Percentiles rank a stretch among this genome's conserved stretches.
Evolutionary conservation across 2,888 invertebrate genomes (phyloP).

Genomic region (Andrena praecox): DNA sequence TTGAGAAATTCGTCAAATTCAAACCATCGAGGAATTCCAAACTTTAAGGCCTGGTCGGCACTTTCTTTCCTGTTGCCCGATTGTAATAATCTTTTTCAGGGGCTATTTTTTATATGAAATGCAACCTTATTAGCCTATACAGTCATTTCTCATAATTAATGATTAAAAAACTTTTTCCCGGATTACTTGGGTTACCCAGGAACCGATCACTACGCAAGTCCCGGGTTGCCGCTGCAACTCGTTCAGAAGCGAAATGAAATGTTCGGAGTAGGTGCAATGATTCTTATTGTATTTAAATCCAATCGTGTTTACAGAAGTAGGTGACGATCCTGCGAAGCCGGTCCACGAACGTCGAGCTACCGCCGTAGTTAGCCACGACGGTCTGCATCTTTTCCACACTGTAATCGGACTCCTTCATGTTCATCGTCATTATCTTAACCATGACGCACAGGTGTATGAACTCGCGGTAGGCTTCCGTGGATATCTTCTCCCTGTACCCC

Average conservation of each 20-base stretch:
- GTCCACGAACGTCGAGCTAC: slow-evolving; percentile 58
- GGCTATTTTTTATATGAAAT: no score
- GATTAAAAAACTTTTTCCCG: no score
- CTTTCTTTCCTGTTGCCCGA: no score
- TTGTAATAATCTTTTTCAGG: no score
- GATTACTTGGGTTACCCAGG: no score
- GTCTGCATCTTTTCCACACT: slow-evolving; percentile 40
- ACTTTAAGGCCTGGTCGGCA: no score
- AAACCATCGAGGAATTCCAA: no score
- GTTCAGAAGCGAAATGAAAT: neutral
- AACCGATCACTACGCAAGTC: no score
- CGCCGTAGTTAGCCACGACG: slow-evolving; percentile 32
- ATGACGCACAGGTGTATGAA: slow-evolving; percentile 77
- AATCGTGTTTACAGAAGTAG: slow-evolving; percentile 60
- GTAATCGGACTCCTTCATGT: slow-evolving; percentile 59
- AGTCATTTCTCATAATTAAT: no score
- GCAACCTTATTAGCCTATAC: no score
- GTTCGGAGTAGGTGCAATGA: neutral
- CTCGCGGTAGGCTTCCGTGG: slow-evolving; percentile 70
- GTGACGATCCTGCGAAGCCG: slow-evolving; percentile 64
- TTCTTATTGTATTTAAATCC: slow-evolving; percentile 59
- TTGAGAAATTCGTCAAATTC: no score
- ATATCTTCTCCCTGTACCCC: slow-evolving; percentile 71
- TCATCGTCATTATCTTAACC: slow-evolving; percentile 75
- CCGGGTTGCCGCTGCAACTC: no score